Base-by-base conservation (phyloP, 2,888 invertebrate genomes). In the Pseudococcus viburni region DNA sequence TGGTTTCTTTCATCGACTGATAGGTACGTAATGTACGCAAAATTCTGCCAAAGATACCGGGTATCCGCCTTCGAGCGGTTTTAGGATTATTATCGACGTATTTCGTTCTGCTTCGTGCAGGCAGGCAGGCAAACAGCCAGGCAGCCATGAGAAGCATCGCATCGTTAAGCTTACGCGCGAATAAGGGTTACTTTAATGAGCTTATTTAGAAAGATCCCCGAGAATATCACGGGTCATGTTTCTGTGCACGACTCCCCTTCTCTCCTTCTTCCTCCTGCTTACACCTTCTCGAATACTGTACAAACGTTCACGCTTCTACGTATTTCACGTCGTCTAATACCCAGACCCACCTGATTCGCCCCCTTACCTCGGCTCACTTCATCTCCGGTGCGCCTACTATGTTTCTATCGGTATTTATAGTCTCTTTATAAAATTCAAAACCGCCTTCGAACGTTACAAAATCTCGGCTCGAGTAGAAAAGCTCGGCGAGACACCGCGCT, bases 151-250 rank as follows among this genome's bases (percentile, higher is more conserved):
- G 68, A 68, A 26, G 26, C 15, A 19, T 68, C 59, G 59, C 59
- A 59, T 59, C 59, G 59, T 59, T 59, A 68, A 68, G 68, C 68
- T 68, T 68, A 68, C 26, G 68, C 26, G 68, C 68, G 68, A 68
- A 68, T 68, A 68, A 68, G 26, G 68, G 68, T 68, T 68, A 68
- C 26, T 68, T 68, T 68, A 68, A 68, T 26, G 68, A 68, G 68
- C 68, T 68, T 68, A 68, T 68, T 68, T 68, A 26, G 68, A 68
- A 68, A 68, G 68, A 68, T 68, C 12, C 26, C 68, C 26, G 11
- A 22, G 26, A 68, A 68, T 68, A 59, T 59, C 59, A 59, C n/a
- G 59, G 59, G 17, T 59, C 59, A 59, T 59, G 59, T 59, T 59
- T 59, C 59, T n/a, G 59, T 59, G 59, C 59, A 59, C 59, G 59